Base-by-base conservation (phyloP, 30 jellyfish, hydroid and myxozoan species). In the Aurelia sp. region DNA sequence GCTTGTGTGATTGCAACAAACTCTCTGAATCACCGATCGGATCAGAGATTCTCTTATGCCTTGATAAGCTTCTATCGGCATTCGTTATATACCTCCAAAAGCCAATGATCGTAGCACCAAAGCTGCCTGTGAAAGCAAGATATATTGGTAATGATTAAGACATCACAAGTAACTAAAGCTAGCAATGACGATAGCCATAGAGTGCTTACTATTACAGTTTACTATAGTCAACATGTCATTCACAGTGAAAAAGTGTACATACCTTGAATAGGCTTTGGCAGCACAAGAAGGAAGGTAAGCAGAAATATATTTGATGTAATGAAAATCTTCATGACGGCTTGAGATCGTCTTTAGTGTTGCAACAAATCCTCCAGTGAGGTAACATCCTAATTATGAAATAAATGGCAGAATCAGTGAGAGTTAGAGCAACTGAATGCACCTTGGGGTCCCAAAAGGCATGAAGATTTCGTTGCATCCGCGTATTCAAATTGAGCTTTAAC, bases 1-100 rank as follows among this genome's bases (percentile, higher is more conserved):
- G 75, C 5, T 20, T 74, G 60, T 5, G 31, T 19, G 19, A 4
- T 11, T 48, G 73, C n/a, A n/a, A 18, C 30, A 7, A 11, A 71
- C 67, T 20, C n/a, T 33, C 27, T 13, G 63, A 33, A 27, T 38
- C 35, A 15, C 31, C 20, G 38, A 30, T 76, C 48, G 63, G 68
- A 13, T 82, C 95, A 74, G 95, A 40, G 51, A 86, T 86, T 31
- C 95, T 62, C 68, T 86, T 86, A 20, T 77, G 95, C 21, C 95
- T 62, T 33, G 84, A 61, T 24, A 86, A 66, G 20, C 58, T 31
- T 40, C 72, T 33, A 27, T 64, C 84, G 2, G 58, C 79, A 17
- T 77, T 74, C 0, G 79, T 31, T 30, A 86, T 50, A 20, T 74
- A 86, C 16, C 52, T 58, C 90, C 89, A 86, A 66, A 74, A 74